phyloP scores from a whole-genome alignment of 2,113 vertebrate species.

The Atrichornis clamosus region DNA sequence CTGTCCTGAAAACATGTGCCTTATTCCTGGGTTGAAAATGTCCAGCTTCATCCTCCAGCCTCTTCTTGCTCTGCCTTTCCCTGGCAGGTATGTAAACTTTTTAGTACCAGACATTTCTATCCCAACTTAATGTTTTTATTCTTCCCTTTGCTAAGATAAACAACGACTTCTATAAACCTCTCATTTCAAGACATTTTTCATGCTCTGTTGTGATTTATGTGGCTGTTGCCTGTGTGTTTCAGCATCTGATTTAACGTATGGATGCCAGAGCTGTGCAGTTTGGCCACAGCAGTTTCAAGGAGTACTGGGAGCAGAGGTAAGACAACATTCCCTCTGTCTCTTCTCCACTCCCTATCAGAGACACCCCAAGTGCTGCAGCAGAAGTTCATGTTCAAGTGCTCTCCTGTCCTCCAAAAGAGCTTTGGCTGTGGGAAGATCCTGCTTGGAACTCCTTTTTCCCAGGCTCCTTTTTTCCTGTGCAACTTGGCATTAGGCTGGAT shows the following conservation, averaged over 20 bases:
- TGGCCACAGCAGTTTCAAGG: neutral
- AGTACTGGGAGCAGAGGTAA: neutral
- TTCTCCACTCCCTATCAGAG: neutral
- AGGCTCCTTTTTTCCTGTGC: neutral
- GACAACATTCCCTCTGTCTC: too few relatives aligned
- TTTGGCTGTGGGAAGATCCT: neutral
- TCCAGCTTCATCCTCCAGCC: neutral
- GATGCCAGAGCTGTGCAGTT: neutral
- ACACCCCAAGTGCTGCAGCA: neutral
- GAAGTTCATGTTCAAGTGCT: neutral
- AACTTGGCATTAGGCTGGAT: neutral
- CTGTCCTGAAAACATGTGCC: neutral
- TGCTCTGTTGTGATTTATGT: neutral
- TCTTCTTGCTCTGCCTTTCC: neutral
- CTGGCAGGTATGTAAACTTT: neutral
- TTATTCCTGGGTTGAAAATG: neutral
- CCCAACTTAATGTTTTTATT: neutral
- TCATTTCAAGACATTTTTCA: neutral
- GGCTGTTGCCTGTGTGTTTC: neutral
- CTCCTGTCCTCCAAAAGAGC: fast-evolving
- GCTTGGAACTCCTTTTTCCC: neutral
- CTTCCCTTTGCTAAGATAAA: neutral
- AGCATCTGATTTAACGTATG: neutral
- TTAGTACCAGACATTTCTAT: neutral
- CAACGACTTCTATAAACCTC: neutral